These are phyloP conservation scores for Drosophila niveifrons DNA, from an alignment of 2,888 invertebrate species.

Conservation along the genomic window DNA sequence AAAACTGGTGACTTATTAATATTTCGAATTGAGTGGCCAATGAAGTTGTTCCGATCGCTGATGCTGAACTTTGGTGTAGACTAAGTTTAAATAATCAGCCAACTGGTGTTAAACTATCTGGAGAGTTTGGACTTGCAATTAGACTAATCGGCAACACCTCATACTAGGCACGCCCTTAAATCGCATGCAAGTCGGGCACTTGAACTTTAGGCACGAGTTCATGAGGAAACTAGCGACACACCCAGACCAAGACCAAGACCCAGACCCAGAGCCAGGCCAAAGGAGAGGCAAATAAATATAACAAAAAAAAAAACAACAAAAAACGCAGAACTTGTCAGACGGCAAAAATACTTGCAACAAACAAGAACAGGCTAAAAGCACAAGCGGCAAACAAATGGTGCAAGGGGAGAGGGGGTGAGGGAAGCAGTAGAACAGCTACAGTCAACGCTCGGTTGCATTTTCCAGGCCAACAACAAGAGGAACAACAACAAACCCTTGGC, in stretches of 20 bases:
- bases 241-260: slow-evolving; percentile 49
- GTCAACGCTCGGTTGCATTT: slow-evolving; percentile 78
- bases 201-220: slow-evolving; percentile 62
- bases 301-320: slow-evolving; percentile 53
- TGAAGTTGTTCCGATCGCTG: slow-evolving; percentile 32
- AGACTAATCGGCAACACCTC: slow-evolving; percentile 55
- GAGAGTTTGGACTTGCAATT: slow-evolving; percentile 31
- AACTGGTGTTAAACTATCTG: slow-evolving; percentile 19
- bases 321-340: slow-evolving; percentile 78
- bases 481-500: slow-evolving; percentile 60
- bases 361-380: slow-evolving; percentile 21
- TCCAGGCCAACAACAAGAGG: slow-evolving; percentile 70
- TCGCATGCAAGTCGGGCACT: slow-evolving; percentile 59
- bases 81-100: slow-evolving; percentile 10
- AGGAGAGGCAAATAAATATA: slow-evolving; percentile 20
- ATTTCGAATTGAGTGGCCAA: slow-evolving; percentile 51
- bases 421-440: slow-evolving; percentile 57
- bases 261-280: slow-evolving; percentile 10
- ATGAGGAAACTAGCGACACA: slow-evolving; percentile 44
- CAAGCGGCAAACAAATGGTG: slow-evolving; percentile 7
- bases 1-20: slow-evolving; percentile 25
- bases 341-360: slow-evolving; percentile 38
- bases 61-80: not conserved
- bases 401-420: slow-evolving; percentile 6
- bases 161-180: slow-evolving; percentile 47